Percentiles rank a stretch among this genome's conserved stretches.
Evolutionary conservation across 2,888 invertebrate species (phyloP).

Genomic region (Dendrolimus houi): DNA sequence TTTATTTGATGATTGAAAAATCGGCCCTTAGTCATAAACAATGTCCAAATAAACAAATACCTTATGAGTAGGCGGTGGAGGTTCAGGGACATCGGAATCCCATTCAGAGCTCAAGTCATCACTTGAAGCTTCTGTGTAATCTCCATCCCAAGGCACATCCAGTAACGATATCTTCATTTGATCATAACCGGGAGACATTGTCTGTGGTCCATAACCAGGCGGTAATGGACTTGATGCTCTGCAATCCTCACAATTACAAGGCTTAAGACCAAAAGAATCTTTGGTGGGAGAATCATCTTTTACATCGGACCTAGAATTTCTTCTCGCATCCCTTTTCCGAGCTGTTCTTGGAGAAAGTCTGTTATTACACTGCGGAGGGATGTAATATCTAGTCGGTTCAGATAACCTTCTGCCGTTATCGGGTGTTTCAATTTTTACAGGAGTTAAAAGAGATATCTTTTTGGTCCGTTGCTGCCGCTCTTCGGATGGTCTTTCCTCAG

Average conservation of each 20-base stretch:
- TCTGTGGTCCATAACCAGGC: conserved; percentile 60
- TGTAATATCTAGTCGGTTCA: conserved; percentile 59
- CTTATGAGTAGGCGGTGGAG: conserved; percentile 57
- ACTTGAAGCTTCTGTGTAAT: conserved; percentile 93
- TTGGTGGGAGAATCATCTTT: conserved; percentile 42
- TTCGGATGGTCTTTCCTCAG: conserved; percentile 46
- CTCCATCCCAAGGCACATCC: conserved; percentile 84
- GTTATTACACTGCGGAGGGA: conserved; percentile 67
- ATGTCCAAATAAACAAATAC: conserved; percentile 19
- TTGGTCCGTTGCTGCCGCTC: conserved; percentile 52
- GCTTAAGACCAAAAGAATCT: conserved; percentile 50
- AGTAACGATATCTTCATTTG: conserved; percentile 87
- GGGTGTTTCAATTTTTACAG: conserved; percentile 66
- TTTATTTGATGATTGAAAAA: no score
- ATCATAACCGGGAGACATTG: conserved; percentile 81
- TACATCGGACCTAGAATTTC: conserved; percentile 46
- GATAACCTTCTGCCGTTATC: conserved; percentile 56
- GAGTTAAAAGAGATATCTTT: conserved; percentile 61
- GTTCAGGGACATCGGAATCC: conserved; percentile 88
- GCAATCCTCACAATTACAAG: conserved; percentile 66
- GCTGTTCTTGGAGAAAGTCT: conserved; percentile 63
- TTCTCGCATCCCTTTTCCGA: conserved; percentile 52
- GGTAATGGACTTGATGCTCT: conserved; percentile 72
- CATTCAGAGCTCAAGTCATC: conserved; percentile 95
- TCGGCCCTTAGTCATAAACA: no score